A percentile compares a stretch with the other conserved stretches of the same genome.
These are phyloP conservation scores for Poicephalus gulielmi DNA, from an alignment of 2,113 vertebrate genomes.

Conservation along the genomic window DNA sequence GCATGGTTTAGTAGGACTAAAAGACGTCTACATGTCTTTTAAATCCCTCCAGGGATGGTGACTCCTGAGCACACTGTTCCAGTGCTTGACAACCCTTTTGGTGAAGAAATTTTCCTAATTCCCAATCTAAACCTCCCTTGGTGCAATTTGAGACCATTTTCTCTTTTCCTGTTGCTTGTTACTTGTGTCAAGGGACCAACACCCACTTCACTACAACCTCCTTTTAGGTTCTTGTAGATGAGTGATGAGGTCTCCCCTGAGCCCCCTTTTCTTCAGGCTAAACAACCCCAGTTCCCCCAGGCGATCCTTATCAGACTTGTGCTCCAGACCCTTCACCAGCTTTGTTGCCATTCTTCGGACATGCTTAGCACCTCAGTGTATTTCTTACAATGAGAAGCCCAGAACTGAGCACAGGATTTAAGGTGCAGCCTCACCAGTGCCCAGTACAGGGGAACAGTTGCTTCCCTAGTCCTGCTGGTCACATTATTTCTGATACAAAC, in stretches of 20 bases:
- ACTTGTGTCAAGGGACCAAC: accelerated
- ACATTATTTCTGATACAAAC: not conserved
- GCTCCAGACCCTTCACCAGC: not conserved
- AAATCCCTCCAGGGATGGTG: not conserved
- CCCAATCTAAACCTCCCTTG: not conserved
- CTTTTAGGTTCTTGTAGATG: not conserved
- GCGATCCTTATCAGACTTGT: not conserved
- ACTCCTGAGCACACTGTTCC: not conserved
- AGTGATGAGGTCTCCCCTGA: accelerated
- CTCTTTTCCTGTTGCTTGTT: accelerated
- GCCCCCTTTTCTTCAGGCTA: not conserved
- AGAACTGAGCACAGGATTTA: not conserved
- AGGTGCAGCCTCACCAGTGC: not conserved
- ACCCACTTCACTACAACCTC: accelerated
- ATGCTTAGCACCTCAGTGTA: not conserved
- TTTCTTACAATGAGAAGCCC: not conserved
- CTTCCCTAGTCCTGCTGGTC: not conserved
- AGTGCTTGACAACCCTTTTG: not conserved
- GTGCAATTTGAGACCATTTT: not conserved
- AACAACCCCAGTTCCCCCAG: not conserved
- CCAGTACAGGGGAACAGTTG: accelerated
- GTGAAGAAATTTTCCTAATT: not conserved
- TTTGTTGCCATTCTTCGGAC: not conserved
- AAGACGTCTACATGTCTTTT: not conserved
- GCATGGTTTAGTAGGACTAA: no score